These are phyloP conservation scores for Agrypnus murinus DNA, from an alignment of 2,888 invertebrate species.

Conservation along the genomic window DNA sequence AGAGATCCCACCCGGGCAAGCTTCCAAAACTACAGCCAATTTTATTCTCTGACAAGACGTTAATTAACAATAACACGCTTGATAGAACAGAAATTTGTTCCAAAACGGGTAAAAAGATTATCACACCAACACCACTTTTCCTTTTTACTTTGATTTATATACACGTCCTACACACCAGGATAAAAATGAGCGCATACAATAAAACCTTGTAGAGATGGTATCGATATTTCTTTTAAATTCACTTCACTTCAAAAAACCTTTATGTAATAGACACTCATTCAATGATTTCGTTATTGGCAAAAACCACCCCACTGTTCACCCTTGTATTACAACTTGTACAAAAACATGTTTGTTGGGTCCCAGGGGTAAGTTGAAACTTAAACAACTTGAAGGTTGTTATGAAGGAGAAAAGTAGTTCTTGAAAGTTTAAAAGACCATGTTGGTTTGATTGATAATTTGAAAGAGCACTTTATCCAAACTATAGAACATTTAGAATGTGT, in stretches of 20 bases:
- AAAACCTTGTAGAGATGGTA: neutral
- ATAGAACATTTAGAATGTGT: no score
- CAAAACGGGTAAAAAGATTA: constrained; percentile 5
- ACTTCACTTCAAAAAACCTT: neutral
- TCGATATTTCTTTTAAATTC: neutral
- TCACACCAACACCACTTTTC: constrained; percentile 8
- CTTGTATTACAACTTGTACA: neutral
- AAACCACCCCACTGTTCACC: neutral
- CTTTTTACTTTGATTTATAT: neutral
- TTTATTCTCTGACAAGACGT: constrained; percentile 1
- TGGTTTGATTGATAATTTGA: no score
- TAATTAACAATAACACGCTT: constrained; percentile 23
- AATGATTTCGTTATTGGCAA: neutral
- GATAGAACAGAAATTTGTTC: constrained; percentile 16
- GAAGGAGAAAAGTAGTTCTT: no score
- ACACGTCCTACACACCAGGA: neutral
- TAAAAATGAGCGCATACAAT: neutral
- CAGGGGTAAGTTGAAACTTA: neutral
- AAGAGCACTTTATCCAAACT: no score
- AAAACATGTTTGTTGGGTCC: constrained; percentile 4
- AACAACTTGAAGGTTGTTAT: no score
- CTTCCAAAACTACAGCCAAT: constrained; percentile 8
- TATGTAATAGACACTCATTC: constrained; percentile 6
- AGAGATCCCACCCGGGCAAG: neutral
- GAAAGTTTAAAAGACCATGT: no score